Base-by-base conservation (phyloP, 2,888 invertebrate species). In the Agapetus fuscipes region DNA sequence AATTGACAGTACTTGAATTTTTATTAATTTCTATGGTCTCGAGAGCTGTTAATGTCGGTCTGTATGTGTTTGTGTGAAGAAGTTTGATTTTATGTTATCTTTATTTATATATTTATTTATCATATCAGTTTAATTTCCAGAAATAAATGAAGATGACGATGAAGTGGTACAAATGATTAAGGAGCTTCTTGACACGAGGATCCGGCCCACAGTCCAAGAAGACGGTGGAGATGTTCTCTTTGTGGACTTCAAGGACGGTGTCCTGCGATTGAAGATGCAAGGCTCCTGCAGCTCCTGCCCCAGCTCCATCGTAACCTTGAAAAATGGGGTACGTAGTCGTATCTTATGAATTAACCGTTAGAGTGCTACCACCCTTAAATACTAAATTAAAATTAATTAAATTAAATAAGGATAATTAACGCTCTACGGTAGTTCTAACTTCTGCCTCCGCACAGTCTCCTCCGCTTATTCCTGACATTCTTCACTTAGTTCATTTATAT, bases 151-250 rank as follows among this genome's bases (percentile, higher is more conserved):
- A 48, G 93, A 94, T 51, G 97, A 99, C 56, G 90, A 91, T 65
- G 98, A 99, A 64, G 86, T 86, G 37, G 95, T 98, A 0, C 83
- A 87, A 61, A 93, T 98, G 93, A 98, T 99, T 50, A 97, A 97
- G 60, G 98, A 99, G 64, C 72, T 99, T 4, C 66, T 99, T 2
- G 97, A 99, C 58, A 91, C 94, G 1, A 75, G 97, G 55, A 98
- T 99, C 53, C 73, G 98, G 43, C 98, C 98, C 0, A 98, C 97
- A 6, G 98, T 99, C 0, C 98, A 98, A 62, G 98, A 99, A 66
- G 97, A 97, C 67, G 97, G 97, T 24, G 97, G 97, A n/a, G 97
- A 97, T 63, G 90, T 96, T 35, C 74, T 90, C 12, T 97, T 86
- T 61, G 81, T 93, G 62, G 86, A 87, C 39, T 96, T 87, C 56